Percentiles rank a stretch among this genome's conserved stretches.
Conservation (phyloP, 2,888 invertebrate species). For the Clostera curtula region DNA sequence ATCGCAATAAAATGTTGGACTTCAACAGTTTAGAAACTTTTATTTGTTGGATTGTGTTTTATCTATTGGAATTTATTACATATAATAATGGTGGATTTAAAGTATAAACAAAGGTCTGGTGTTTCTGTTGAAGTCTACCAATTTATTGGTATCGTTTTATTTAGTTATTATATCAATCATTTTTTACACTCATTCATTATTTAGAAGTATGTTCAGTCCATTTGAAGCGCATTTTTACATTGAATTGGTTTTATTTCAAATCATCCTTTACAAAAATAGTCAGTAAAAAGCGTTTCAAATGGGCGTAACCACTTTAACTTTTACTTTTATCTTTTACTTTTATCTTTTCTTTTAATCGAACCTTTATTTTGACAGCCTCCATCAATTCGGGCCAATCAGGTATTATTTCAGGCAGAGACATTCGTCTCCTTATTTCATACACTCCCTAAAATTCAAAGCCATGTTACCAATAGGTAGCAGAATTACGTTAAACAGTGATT, state of each 20-base stretch:
- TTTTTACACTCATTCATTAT: constrained; percentile 52
- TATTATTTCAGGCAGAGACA: constrained; percentile 81
- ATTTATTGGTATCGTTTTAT: constrained; percentile 42
- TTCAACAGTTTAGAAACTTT: constrained; percentile 13
- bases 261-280: background rate
- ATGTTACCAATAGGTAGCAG: constrained; percentile 38
- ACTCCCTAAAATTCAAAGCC: constrained; percentile 77
- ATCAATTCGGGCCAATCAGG: constrained; percentile 86
- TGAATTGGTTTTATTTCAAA: background rate
- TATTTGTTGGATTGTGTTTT: constrained; percentile 1
- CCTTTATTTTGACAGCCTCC: constrained; percentile 79
- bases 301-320: constrained; percentile 31
- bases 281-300: constrained; percentile 33
- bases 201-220: constrained; percentile 48
- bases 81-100: too few relatives aligned
- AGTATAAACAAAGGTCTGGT: too few relatives aligned
- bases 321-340: constrained; percentile 42
- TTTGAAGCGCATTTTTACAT: constrained; percentile 25
- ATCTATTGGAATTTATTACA: constrained; percentile 1
- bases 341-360: constrained; percentile 72
- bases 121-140: constrained; percentile 30
- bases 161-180: constrained; percentile 51
- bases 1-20: constrained; percentile 37
- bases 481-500: constrained; percentile 21
- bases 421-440: constrained; percentile 80